Percentiles rank a stretch among this genome's conserved stretches.
Conservation (phyloP, 2,888 invertebrate species). For the Hypercompe scribonia region DNA sequence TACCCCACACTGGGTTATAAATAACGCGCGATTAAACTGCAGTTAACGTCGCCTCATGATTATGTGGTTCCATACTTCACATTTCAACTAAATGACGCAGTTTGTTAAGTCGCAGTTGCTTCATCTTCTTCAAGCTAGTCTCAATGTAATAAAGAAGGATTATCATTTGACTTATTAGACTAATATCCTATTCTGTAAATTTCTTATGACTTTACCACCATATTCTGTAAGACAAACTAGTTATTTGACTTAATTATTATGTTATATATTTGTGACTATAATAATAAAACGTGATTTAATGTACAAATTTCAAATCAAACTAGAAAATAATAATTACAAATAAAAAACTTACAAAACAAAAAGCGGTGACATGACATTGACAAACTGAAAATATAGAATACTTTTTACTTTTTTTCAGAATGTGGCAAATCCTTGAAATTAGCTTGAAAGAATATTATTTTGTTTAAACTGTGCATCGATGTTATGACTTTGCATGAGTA, state of each 20-base stretch:
- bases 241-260: not conserved
- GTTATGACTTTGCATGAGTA: too few species aligned
- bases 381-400: too few species aligned
- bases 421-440: too few species aligned
- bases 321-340: too few species aligned
- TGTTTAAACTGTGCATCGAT: too few species aligned
- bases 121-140: conserved; percentile 10
- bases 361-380: too few species aligned
- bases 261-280: too few species aligned
- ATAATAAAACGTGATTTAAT: too few species aligned
- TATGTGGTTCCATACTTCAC: conserved; percentile 19
- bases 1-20: conserved; percentile 41
- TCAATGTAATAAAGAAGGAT: conserved; percentile 12
- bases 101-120: conserved; percentile 25
- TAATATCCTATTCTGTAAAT: not conserved
- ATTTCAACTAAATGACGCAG: conserved; percentile 32
- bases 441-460: too few species aligned
- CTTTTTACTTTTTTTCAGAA: too few species aligned
- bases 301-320: too few species aligned
- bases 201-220: not conserved
- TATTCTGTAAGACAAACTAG: not conserved
- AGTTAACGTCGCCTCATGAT: conserved; percentile 37
- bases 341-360: too few species aligned
- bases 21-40: conserved; percentile 43
- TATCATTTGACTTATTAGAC: conserved; percentile 5